Base-by-base conservation (phyloP, 2,113 vertebrate genomes). In the Spea multiplicata region DNA sequence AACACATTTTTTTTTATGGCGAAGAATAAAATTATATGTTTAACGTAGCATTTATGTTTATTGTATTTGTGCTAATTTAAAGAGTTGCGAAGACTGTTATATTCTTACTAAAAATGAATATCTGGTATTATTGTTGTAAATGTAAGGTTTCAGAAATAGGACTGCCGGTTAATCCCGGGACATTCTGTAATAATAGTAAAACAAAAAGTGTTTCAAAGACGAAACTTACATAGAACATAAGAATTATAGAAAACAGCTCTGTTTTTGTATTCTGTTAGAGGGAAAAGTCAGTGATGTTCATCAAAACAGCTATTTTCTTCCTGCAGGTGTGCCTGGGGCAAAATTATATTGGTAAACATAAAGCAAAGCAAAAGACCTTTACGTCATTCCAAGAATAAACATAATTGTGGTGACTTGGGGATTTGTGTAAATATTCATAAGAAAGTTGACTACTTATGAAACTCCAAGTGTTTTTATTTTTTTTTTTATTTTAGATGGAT, bases 341-440 rank as follows among this genome's bases (percentile, higher is more conserved):
- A 80, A 74, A 73, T 73, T 74, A 80, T 65, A n/a, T 55, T 74
- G 78, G 64, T 68, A 80, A 80, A 80, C 71, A 17, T 30, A 71
- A 80, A 80, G 73, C 70, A 80, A 73, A 80, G 66, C 71, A 73
- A 73, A 80, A 78, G 64, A 74, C 67, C 52, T 66, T 30, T 68
- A 74, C 59, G 52, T 59, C 73, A 73, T 55, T 61, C 78, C 68
- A 74, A 80, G 78, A 73, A 80, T 80, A 80, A 80, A 80, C 78
- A 80, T 68, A 61, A 74, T 80, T 73, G 8, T 16, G 45, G 62
- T 49, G 44, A 52, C 77, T 66, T 66, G 70, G 77, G 71, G 17
- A 68, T 66, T 68, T 44, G 64, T 67, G 71, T 80, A 80, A 80
- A 80, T 80, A 80, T 80, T 80, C 78, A 80, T 73, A 74, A 74